A percentile compares a stretch with the other conserved stretches of the same genome.
Conservation (phyloP, 2,113 vertebrate genomes). For the Cromileptes altivelis region DNA sequence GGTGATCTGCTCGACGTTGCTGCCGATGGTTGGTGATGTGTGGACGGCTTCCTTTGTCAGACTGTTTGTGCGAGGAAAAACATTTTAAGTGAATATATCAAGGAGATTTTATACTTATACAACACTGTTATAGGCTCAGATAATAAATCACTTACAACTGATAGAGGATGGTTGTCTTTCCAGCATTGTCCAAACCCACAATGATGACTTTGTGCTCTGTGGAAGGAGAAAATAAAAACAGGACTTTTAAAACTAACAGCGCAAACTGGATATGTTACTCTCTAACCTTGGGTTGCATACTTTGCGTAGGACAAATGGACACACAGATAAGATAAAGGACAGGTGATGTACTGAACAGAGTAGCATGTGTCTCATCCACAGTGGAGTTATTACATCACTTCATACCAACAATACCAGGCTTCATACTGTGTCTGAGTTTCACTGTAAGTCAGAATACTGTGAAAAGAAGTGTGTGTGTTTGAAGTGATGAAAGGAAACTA, state of each 20-base stretch:
- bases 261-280: background rate
- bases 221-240: background rate
- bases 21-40: conserved; percentile 88
- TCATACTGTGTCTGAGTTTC: background rate
- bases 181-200: conserved; percentile 90
- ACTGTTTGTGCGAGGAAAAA: conserved; percentile 64
- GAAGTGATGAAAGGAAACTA: background rate
- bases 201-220: conserved; percentile 91
- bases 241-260: background rate
- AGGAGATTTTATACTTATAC: too few species aligned
- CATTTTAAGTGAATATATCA: background rate
- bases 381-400: conserved; percentile 5
- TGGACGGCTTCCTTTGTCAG: conserved; percentile 89
- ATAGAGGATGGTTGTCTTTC: conserved; percentile 90
- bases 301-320: background rate
- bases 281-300: conserved; percentile 8
- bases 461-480: background rate
- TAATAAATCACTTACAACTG: conserved; percentile 85
- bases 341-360: background rate
- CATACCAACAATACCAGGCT: background rate
- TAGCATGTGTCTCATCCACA: background rate
- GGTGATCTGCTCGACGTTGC: conserved; percentile 89
- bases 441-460: background rate
- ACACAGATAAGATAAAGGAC: conserved; percentile 51
- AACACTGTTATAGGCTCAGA: background rate